phyloP scores from a whole-genome alignment of 2,113 vertebrate species.

The Copsychus sechellarum region DNA sequence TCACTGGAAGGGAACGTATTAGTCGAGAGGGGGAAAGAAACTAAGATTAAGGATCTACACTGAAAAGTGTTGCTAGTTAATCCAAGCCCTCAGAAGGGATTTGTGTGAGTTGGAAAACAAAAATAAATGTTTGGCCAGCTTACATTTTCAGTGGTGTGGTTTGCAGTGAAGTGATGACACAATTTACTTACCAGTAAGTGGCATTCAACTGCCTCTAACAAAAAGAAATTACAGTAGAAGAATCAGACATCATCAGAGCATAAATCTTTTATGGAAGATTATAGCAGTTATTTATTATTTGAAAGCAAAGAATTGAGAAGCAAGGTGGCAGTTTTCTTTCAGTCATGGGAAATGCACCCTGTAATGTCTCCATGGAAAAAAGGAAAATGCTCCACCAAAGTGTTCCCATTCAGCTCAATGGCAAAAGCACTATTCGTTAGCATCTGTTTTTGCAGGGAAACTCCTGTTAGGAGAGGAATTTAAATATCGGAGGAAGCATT shows the following conservation, averaged over 20 bases:
- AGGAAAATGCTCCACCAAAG: slow-evolving; percentile 39
- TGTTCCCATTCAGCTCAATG: slow-evolving; percentile 43
- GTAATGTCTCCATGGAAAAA: slow-evolving; percentile 47
- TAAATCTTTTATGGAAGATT: slow-evolving; percentile 24
- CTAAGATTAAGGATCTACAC: background rate
- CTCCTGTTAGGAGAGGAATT: slow-evolving; percentile 25
- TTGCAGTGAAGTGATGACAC: slow-evolving; percentile 37
- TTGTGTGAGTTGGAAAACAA: background rate
- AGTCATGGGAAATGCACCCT: slow-evolving; percentile 25
- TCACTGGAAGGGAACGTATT: background rate
- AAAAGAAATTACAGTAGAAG: slow-evolving; percentile 51
- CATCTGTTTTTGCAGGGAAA: slow-evolving; percentile 35
- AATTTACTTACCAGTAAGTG: slow-evolving; percentile 52
- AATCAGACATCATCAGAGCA: slow-evolving; percentile 27
- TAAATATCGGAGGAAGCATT: slow-evolving; percentile 35
- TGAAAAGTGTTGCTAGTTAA: background rate
- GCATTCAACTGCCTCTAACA: slow-evolving; percentile 39
- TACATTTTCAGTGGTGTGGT: background rate
- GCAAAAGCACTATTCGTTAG: background rate
- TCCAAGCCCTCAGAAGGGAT: background rate
- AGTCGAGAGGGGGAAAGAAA: background rate
- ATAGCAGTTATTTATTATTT: slow-evolving; percentile 53
- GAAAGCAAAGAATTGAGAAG: slow-evolving; percentile 41
- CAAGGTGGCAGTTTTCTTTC: slow-evolving; percentile 45
- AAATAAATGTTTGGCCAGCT: slow-evolving; percentile 13